Percentiles rank a stretch among this genome's conserved stretches.
Evolutionary conservation across 2,113 vertebrate genomes (phyloP).

Genomic region (Dasyprocta punctata): DNA sequence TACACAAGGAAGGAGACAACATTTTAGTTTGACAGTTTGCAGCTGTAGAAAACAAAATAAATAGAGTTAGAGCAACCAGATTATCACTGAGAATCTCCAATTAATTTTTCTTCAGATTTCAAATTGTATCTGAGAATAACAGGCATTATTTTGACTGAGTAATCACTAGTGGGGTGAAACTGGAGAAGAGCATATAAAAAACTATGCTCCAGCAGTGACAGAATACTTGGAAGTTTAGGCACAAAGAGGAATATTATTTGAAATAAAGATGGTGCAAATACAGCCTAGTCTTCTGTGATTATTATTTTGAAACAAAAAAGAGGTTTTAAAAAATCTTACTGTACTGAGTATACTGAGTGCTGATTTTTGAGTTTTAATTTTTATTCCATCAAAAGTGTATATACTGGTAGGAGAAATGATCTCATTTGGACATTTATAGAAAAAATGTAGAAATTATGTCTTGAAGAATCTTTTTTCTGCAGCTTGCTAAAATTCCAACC

Average conservation of each 20-base stretch:
- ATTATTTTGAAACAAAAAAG: constrained; percentile 13
- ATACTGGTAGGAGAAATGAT: background rate
- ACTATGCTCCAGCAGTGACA: background rate
- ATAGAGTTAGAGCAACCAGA: rapidly evolving
- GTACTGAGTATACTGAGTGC: background rate
- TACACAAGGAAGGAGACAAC: rapidly evolving
- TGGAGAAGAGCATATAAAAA: background rate
- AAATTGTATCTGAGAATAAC: background rate
- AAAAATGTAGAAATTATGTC: background rate
- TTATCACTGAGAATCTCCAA: constrained; percentile 45
- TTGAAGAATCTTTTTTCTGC: background rate
- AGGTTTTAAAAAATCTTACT: background rate
- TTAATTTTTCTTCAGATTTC: constrained; percentile 27
- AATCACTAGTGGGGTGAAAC: background rate
- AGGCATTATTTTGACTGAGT: background rate
- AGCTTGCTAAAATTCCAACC: background rate
- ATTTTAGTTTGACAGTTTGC: background rate
- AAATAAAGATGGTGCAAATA: background rate
- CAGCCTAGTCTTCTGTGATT: background rate
- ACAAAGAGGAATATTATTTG: background rate
- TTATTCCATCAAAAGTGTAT: background rate
- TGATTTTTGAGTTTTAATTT: background rate
- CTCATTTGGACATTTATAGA: background rate
- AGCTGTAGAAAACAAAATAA: background rate
- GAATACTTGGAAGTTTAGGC: background rate